A percentile compares a stretch with the other conserved stretches of the same genome.
These are phyloP conservation scores for Cosmopolites sordidus DNA, from an alignment of 2,888 invertebrate species.

Conservation along the genomic window DNA sequence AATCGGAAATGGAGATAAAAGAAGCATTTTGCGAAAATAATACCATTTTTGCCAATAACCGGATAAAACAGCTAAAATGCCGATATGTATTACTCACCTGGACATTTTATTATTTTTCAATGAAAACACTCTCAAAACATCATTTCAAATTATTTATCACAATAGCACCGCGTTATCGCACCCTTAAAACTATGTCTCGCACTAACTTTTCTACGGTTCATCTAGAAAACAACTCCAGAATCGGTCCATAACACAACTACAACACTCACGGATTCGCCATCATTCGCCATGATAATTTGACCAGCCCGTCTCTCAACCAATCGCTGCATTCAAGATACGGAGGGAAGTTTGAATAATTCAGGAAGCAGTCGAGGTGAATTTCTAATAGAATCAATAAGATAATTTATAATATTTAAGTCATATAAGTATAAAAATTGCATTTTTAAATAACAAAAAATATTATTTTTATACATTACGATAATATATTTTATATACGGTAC, in stretches of 20 bases:
- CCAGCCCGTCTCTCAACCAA: slow-evolving; percentile 26
- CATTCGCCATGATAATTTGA: slow-evolving; percentile 25
- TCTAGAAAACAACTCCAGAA: slow-evolving; percentile 21
- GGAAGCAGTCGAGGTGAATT: neutral
- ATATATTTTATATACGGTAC: no score
- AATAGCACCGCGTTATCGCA: slow-evolving; percentile 14
- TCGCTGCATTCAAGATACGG: slow-evolving; percentile 1
- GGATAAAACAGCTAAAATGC: slow-evolving; percentile 11
- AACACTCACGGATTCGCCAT: slow-evolving; percentile 15
- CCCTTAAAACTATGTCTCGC: slow-evolving; percentile 11
- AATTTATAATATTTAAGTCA: no score
- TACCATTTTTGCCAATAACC: slow-evolving; percentile 9
- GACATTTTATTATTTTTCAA: slow-evolving; percentile 23
- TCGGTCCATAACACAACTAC: slow-evolving; percentile 16
- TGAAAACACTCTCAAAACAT: slow-evolving; percentile 20
- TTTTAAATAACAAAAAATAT: no score
- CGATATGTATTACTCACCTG: slow-evolving; percentile 23
- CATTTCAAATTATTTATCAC: slow-evolving; percentile 13
- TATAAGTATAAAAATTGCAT: no score
- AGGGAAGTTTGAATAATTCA: slow-evolving; percentile 17
- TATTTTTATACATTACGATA: no score
- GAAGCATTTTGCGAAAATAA: neutral
- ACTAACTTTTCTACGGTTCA: slow-evolving; percentile 16
- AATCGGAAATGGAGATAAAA: slow-evolving; percentile 6
- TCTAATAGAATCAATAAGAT: no score